Percentiles rank a stretch among this genome's conserved stretches.
Evolutionary conservation across 2,888 invertebrate species (phyloP).

Genomic region (Drosophila cyrtoloma): DNA sequence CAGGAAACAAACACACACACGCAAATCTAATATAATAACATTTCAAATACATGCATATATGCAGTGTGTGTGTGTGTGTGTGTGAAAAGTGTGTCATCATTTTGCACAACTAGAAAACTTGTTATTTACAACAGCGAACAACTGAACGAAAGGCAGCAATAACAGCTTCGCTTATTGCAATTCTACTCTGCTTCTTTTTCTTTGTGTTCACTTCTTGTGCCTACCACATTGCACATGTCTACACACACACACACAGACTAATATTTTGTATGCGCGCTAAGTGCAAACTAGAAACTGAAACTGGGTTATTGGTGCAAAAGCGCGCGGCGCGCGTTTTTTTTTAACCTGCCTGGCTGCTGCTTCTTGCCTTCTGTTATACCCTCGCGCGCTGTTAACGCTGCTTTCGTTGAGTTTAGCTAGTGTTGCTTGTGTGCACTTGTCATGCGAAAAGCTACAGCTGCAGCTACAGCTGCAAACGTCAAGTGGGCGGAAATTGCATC

Average conservation of each 20-base stretch:
- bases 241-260: constrained; percentile 19
- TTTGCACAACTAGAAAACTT: constrained; percentile 72
- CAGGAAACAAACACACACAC: constrained; percentile 39
- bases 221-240: constrained; percentile 45
- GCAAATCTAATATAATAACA: not conserved
- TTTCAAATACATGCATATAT: not conserved
- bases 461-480: constrained; percentile 45
- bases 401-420: constrained; percentile 15
- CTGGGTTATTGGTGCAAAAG: constrained; percentile 79
- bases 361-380: not conserved
- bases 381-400: constrained; percentile 16
- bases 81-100: constrained; percentile 74
- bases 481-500: constrained; percentile 74
- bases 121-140: constrained; percentile 61
- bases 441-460: constrained; percentile 54
- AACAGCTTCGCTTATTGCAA: constrained; percentile 37
- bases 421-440: constrained; percentile 64
- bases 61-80: constrained; percentile 18
- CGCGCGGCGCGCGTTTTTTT: constrained; percentile 61
- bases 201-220: constrained; percentile 39
- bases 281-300: constrained; percentile 80
- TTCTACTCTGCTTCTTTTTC: constrained; percentile 30
- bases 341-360: constrained; percentile 31
- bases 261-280: constrained; percentile 54
- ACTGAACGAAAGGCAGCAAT: constrained; percentile 39